Evolutionary conservation across 2,797 vertebrate species (phyloP), one percentile per base, ranked within the genome.

Genomic region (Eospalax fontanierii): DNA sequence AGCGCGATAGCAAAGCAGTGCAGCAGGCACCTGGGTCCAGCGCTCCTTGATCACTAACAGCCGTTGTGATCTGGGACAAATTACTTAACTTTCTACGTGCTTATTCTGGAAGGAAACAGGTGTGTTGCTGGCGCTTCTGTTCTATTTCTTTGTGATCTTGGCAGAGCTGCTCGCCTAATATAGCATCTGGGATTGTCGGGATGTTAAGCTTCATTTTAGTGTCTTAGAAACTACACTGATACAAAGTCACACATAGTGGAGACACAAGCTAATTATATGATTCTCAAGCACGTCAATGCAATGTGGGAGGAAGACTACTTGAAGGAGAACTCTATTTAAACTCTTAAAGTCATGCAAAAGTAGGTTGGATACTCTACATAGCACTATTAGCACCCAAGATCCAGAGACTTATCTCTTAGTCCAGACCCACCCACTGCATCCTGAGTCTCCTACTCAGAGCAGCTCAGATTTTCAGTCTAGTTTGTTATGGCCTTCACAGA

Each of bases 261-360:
- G 65, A 80, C 90, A 94, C 65, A 74, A 91, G 66, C 89, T 96
- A 82, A 92, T 96, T 91, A 59, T n/a, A 40, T 57, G 75, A 68
- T 97, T 96, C 79, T 94, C 35, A 0, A 0, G 40, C 89, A 38
- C 24, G 5, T 87, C 90, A 95, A 96, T 46, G 38, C 15, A 90
- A 40, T 35, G 63, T 95, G 79, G 54, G 87, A 97, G 84, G 93
- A 96, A 94, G 89, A 87, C 84, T 86, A 93, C 87, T 88, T 85
- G 84, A 95, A 91, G 88, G 40, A 95, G 80, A 96, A 89, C 57
- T 95, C 73, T 92, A 80, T 89, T 93, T 93, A 97, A 97, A 95
- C 81, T 74, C 68, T 43, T 12, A 35, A 89, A 68, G 78, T 92
- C 79, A 96, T 76, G 33, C 70, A 78, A 81, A 97, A 90, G 84